Base-by-base conservation (phyloP, 2,797 vertebrate species). In the Psittacula derbiana region DNA sequence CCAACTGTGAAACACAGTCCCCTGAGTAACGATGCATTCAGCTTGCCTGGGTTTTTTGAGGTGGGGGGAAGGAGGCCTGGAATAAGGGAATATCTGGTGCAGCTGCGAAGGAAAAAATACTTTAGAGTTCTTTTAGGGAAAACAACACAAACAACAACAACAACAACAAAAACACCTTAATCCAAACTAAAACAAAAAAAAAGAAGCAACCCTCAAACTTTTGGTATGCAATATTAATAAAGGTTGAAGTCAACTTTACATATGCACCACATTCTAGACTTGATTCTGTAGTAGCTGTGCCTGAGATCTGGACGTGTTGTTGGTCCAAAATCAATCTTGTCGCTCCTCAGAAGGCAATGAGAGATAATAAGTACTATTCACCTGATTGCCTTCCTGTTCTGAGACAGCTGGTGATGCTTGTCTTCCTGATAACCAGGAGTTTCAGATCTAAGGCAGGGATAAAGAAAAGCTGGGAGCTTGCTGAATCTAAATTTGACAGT, bases 311-410 rank as follows among this genome's bases (percentile, higher is more conserved):
- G 95, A 96, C 64, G 83, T 72, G 81, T 93, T 96, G 94, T 96
- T 94, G 97, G 97, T 97, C 97, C 97, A 96, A 97, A 98, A 98
- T 98, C 98, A 98, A 97, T 98, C 98, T 98, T 98, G 97, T 98
- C 97, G 95, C 93, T 97, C 97, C 96, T 98, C 87, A 82, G 97
- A 98, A 98, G 97, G 98, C 98, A 98, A 97, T 95, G 97, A 97
- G 97, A 98, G 98, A 98, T 98, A 98, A 98, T 98, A 98, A 98
- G 98, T 98, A 97, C 98, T 97, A 95, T 98, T 98, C 98, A 98
- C 98, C 98, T 98, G 98, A 98, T 98, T 98, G 98, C 98, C 98
- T 98, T 98, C 98, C 97, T 98, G 97, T 97, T 96, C 97, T 16
- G 95, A 98, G 98, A 98, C 98, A 98, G 98, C 98, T 97, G 98